Evolutionary conservation across 1,140 invertebrate species (phyloP).

Genomic region (Lordiphosa stackelbergi): DNA sequence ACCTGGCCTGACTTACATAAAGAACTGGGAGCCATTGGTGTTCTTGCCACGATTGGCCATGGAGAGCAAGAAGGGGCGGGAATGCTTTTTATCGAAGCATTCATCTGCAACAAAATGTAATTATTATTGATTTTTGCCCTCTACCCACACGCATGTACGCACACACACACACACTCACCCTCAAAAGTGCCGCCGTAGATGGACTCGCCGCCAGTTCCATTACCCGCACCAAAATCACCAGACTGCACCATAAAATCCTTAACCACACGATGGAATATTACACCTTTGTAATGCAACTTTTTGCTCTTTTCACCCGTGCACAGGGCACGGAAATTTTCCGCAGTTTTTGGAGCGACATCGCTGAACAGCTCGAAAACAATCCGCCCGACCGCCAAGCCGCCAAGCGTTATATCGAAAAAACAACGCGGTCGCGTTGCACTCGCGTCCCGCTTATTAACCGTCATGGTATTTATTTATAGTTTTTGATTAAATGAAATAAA

Average conservation of each 20-base stretch:
- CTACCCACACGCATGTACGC: background rate
- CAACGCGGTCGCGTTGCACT: slow-evolving; percentile 80
- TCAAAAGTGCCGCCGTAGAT: slow-evolving; percentile 94
- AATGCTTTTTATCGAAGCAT: slow-evolving; percentile 93
- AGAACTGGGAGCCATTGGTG: slow-evolving; percentile 99
- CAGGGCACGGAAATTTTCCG: slow-evolving; percentile 94
- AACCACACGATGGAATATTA: slow-evolving; percentile 93
- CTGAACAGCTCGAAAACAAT: slow-evolving; percentile 96
- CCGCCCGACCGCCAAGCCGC: slow-evolving; percentile 89
- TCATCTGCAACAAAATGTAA: slow-evolving; percentile 83
- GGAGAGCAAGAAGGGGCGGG: slow-evolving; percentile 90
- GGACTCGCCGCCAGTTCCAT: slow-evolving; percentile 94
- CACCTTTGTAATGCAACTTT: slow-evolving; percentile 86
- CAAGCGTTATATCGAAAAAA: slow-evolving; percentile 96
- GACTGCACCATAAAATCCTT: slow-evolving; percentile 96
- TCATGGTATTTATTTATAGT: slow-evolving; percentile 37
- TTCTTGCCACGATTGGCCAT: slow-evolving; percentile 98
- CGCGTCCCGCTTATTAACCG: slow-evolving; percentile 65
- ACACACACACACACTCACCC: slow-evolving; percentile 79
- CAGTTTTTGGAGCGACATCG: slow-evolving; percentile 95
- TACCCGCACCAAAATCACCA: slow-evolving; percentile 91
- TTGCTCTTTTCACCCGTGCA: slow-evolving; percentile 94
- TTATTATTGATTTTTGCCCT: slow-evolving; percentile 44
- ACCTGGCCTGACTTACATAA: slow-evolving; percentile 86
- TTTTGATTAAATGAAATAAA: slow-evolving; percentile 13